A percentile compares a stretch with the other conserved stretches of the same genome.
Evolutionary conservation across 2,888 invertebrate species (phyloP).

Genomic region (Pollenia labialis): DNA sequence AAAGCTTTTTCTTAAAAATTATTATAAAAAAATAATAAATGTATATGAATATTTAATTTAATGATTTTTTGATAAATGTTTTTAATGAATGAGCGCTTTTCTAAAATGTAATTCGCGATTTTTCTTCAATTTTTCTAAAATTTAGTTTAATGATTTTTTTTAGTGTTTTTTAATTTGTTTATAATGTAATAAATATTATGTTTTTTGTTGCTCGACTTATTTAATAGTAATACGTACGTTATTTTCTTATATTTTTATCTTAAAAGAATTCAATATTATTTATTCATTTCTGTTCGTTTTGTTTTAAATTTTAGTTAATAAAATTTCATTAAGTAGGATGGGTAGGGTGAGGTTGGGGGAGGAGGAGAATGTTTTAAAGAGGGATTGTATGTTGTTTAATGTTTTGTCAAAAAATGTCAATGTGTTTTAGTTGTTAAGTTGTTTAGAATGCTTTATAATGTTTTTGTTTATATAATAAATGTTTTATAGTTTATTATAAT

Average conservation of each 20-base stretch:
- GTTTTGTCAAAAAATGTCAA: not conserved
- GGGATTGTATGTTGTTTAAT: constrained; percentile 18
- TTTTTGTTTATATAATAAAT: constrained; percentile 36
- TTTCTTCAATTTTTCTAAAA: not conserved
- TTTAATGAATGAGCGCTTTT: not conserved
- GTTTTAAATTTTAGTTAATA: constrained; percentile 51
- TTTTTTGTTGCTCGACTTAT: constrained; percentile 57
- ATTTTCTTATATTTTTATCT: constrained; percentile 53
- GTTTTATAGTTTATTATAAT: constrained; percentile 48
- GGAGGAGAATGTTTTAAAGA: not conserved
- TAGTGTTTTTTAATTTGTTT: constrained; percentile 15
- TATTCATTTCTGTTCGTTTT: constrained; percentile 26
- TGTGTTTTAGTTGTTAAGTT: not conserved
- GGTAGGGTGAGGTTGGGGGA: constrained; percentile 3
- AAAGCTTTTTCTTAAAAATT: too few relatives aligned
- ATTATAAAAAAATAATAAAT: not conserved
- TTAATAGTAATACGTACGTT: constrained; percentile 72
- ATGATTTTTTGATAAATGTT: not conserved
- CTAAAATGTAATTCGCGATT: not conserved
- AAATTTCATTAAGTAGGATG: constrained; percentile 33
- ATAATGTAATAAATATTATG: constrained; percentile 55
- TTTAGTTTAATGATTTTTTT: constrained; percentile 31
- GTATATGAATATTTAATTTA: not conserved
- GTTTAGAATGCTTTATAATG: constrained; percentile 38
- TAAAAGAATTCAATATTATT: constrained; percentile 65